A percentile compares a stretch with the other conserved stretches of the same genome.
phyloP scores from a whole-genome alignment of 1,140 invertebrate species.

The Drosophila santomea region DNA sequence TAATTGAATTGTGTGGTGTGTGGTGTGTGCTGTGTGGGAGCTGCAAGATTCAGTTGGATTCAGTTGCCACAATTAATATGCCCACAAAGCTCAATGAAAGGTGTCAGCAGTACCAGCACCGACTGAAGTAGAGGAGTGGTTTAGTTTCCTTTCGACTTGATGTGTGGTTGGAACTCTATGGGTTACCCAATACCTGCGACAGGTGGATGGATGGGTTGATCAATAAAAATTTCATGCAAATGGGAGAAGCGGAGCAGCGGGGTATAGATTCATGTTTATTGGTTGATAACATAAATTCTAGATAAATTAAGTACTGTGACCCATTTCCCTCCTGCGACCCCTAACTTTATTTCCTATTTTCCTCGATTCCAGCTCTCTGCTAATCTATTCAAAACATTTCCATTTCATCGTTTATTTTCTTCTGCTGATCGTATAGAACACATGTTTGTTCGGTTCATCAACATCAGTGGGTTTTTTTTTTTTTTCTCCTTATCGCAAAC shows the following conservation, averaged over 20 bases:
- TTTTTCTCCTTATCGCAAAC: slow-evolving; percentile 24
- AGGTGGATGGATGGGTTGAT: slow-evolving; percentile 24
- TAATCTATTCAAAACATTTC: slow-evolving; percentile 24
- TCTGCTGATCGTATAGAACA: slow-evolving; percentile 4
- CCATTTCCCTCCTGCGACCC: not conserved
- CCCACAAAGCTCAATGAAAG: slow-evolving; percentile 36
- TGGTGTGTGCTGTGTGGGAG: slow-evolving; percentile 19
- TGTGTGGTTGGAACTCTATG: slow-evolving; percentile 27
- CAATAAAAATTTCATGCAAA: slow-evolving; percentile 29
- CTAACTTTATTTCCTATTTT: not conserved
- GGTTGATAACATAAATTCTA: not conserved
- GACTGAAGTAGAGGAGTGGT: slow-evolving; percentile 3
- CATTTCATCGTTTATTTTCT: slow-evolving; percentile 26
- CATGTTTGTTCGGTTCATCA: slow-evolving; percentile 9
- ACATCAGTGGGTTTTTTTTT: slow-evolving; percentile 4
- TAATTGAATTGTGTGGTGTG: slow-evolving; percentile 47
- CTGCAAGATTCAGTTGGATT: slow-evolving; percentile 28
- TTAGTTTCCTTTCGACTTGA: slow-evolving; percentile 37
- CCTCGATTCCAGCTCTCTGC: not conserved
- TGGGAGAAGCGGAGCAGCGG: slow-evolving; percentile 2
- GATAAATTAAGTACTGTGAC: not conserved
- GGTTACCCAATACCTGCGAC: slow-evolving; percentile 30
- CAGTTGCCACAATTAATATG: slow-evolving; percentile 48
- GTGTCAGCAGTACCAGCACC: slow-evolving; percentile 3
- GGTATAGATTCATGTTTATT: no score